phyloP scores from a whole-genome alignment of 2,797 vertebrate genomes.

The Synanceia verrucosa region DNA sequence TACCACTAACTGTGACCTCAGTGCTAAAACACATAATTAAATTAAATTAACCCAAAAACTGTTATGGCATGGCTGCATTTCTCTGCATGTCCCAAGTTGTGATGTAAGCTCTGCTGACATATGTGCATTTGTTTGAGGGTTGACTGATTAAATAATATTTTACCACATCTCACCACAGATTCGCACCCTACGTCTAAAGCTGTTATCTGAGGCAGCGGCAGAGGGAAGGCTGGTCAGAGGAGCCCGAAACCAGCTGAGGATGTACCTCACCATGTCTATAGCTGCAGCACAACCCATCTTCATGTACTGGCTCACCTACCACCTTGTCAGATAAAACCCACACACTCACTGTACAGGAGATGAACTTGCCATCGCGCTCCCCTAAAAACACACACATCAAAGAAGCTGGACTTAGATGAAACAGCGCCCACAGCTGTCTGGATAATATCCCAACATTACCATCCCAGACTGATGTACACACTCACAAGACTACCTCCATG shows the following conservation, averaged over 20 bases:
- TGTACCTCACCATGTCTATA: constrained; percentile 95
- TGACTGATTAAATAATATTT: background rate
- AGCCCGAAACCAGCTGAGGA: constrained; percentile 91
- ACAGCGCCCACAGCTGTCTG: constrained; percentile 6
- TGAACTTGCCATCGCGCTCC: constrained; percentile 37
- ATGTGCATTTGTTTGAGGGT: background rate
- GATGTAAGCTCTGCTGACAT: background rate
- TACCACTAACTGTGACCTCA: background rate
- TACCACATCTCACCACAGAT: constrained; percentile 77
- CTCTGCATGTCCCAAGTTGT: background rate
- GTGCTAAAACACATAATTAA: background rate
- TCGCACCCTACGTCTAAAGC: constrained; percentile 90
- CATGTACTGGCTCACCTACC: constrained; percentile 96
- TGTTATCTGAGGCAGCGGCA: constrained; percentile 89
- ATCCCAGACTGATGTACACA: constrained; percentile 18
- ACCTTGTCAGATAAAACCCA: constrained; percentile 86
- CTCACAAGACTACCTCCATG: constrained; percentile 23
- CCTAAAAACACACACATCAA: constrained; percentile 6
- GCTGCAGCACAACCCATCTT: constrained; percentile 90
- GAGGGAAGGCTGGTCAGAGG: constrained; percentile 88
- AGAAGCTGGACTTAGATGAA: constrained; percentile 36
- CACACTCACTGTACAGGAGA: background rate
- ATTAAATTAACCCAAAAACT: background rate
- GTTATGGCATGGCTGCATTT: background rate
- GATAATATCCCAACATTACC: background rate